A percentile compares a stretch with the other conserved stretches of the same genome.
Conservation (phyloP, 2,797 vertebrate species). For the Aerospiza tachiro region DNA sequence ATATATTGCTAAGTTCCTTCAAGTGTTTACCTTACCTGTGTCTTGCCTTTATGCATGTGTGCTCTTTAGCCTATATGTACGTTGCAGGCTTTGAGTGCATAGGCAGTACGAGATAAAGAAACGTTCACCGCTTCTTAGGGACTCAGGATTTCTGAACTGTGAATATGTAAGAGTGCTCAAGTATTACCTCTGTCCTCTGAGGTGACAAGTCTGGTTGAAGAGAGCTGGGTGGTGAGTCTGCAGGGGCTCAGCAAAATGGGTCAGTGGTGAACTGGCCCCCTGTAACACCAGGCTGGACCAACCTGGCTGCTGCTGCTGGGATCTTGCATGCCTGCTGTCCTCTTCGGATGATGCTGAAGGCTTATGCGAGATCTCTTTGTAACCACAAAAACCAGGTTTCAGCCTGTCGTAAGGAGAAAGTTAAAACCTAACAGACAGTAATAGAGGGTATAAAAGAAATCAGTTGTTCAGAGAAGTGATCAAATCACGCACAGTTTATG, state of each 20-base stretch:
- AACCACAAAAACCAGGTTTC: not conserved
- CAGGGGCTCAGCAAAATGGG: not conserved
- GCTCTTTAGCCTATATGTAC: not conserved
- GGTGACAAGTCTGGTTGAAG: not conserved
- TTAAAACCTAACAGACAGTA: not conserved
- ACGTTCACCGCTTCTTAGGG: too few species aligned
- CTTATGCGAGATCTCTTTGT: not conserved
- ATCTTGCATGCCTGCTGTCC: rapidly evolving
- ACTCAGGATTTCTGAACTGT: not conserved
- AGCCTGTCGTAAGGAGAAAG: not conserved
- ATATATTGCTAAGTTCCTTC: not conserved
- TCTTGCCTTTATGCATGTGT: not conserved
- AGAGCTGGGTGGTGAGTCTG: not conserved
- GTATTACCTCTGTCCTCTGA: not conserved
- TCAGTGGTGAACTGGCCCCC: not conserved
- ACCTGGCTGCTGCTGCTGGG: not conserved
- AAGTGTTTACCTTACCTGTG: not conserved
- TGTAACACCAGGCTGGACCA: not conserved
- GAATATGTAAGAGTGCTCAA: not conserved
- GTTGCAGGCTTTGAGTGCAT: not conserved
- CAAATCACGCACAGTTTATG: not conserved
- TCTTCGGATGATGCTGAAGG: not conserved
- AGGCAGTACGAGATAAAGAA: not conserved
- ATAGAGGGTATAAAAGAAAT: not conserved
- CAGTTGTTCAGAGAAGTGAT: not conserved